These are phyloP conservation scores for Pachliopta kotzebuea DNA, from an alignment of 2,888 invertebrate genomes.

Conservation along the genomic window DNA sequence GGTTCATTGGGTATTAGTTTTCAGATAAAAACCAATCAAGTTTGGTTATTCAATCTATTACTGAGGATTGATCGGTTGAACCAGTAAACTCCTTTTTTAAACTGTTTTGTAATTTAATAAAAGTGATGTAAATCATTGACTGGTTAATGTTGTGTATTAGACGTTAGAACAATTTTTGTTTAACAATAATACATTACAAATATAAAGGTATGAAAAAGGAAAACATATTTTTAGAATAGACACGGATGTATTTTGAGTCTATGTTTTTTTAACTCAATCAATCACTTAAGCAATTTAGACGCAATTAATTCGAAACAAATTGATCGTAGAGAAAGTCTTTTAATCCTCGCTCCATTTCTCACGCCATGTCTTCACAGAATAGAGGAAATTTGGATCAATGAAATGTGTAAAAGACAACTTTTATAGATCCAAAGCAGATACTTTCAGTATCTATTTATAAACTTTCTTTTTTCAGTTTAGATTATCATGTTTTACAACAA, in stretches of 20 bases:
- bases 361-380: conserved; percentile 32
- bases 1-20: too few relatives aligned
- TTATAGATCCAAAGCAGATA: conserved; percentile 19
- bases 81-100: neutral
- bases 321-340: conserved; percentile 39
- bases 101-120: neutral
- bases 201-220: neutral
- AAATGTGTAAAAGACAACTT: conserved; percentile 30
- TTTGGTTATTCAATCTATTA: neutral
- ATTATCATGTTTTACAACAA: too few relatives aligned
- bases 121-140: too few relatives aligned
- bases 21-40: neutral
- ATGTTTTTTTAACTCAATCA: conserved; percentile 30
- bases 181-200: too few relatives aligned
- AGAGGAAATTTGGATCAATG: conserved; percentile 35
- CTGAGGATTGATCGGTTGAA: neutral
- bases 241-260: neutral
- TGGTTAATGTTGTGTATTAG: too few relatives aligned
- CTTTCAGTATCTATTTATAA: too few relatives aligned
- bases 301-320: conserved; percentile 42
- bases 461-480: too few relatives aligned
- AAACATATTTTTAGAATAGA: neutral
- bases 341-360: conserved; percentile 39
- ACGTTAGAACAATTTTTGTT: too few relatives aligned
- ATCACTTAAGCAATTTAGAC: conserved; percentile 38